Evolutionary conservation across 2,113 vertebrate genomes (phyloP), one percentile per base, ranked within the genome.

Genomic region (Struthio camelus): DNA sequence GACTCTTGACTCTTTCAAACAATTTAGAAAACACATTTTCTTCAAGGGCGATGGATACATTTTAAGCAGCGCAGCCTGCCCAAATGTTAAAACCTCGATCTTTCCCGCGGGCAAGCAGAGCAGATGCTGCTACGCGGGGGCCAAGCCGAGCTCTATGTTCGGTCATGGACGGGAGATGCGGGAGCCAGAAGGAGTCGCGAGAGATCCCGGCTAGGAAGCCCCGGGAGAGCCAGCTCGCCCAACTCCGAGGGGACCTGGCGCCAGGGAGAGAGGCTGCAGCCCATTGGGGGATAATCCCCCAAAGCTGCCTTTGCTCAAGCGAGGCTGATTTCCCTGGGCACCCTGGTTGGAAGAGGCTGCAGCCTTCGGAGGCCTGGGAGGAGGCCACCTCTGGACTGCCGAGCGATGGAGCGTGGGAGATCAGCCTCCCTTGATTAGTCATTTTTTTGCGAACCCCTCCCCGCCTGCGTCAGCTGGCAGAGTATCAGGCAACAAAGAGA

Each of bases 1-100:
- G 95, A 96, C 94, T 96, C 91, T 97, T 97, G 95, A 95, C 96
- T 97, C 96, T 96, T 93, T 84, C 80, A 96, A 56, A 48, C 81
- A 91, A 92, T 87, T 96, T 94, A 5, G 62, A 92, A 91, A 96
- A 91, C 1, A 1, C 6, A 34, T 93, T 95, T 89, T 67, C 91
- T 97, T 80, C 76, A 85, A 87, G 75, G 65, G 64, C 8, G 19
- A 67, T 66, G 81, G 94, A 42, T 92, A 46, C 0, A 5, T 78
- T 94, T 93, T 46, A 82, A 84, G 89, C 87, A 50, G 36, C 87
- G 89, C 91, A 66, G n/a, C 23, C 56, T 81, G 50, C n/a, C 86
- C 44, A 53, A 65, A 46, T 14, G n/a, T 58, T 75, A 36, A 85
- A 91, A 32, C 25, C 34, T 66, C 42, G 2, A 5, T 50, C 76